These are phyloP conservation scores for Torymus texanus DNA, from an alignment of 2,888 invertebrate species.

Conservation along the genomic window DNA sequence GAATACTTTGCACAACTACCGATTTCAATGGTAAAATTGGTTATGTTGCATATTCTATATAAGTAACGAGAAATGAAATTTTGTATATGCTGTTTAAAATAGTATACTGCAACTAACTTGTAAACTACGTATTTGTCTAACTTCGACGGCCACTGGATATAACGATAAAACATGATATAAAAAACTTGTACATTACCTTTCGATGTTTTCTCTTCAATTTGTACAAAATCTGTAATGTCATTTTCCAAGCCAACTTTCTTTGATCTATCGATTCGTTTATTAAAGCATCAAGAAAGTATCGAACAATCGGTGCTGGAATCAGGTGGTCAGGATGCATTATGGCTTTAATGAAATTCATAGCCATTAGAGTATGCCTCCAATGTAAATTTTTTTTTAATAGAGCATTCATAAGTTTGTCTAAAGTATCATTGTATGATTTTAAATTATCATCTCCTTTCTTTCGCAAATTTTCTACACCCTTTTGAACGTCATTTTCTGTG, in stretches of 20 bases:
- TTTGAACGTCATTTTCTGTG: slow-evolving; percentile 69
- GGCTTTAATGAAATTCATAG: slow-evolving; percentile 83
- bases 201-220: slow-evolving; percentile 83
- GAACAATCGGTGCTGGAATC: slow-evolving; percentile 81
- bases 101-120: no score
- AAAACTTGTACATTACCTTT: slow-evolving; percentile 61
- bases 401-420: slow-evolving; percentile 77
- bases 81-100: no score
- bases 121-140: no score
- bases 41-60: no score
- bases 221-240: slow-evolving; percentile 81
- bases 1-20: no score
- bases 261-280: slow-evolving; percentile 87
- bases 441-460: slow-evolving; percentile 4
- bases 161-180: no score
- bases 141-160: no score
- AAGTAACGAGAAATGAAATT: no score
- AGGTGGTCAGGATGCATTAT: slow-evolving; percentile 84
- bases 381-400: slow-evolving; percentile 79
- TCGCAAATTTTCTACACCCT: slow-evolving; percentile 70
- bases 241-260: slow-evolving; percentile 81
- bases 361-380: slow-evolving; percentile 89
- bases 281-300: slow-evolving; percentile 81
- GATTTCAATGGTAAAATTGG: no score
- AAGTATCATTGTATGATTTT: slow-evolving; percentile 76